These are phyloP conservation scores for Microcebus ravelobensis DNA, from an alignment of 2,113 vertebrate genomes.

Conservation along the genomic window DNA sequence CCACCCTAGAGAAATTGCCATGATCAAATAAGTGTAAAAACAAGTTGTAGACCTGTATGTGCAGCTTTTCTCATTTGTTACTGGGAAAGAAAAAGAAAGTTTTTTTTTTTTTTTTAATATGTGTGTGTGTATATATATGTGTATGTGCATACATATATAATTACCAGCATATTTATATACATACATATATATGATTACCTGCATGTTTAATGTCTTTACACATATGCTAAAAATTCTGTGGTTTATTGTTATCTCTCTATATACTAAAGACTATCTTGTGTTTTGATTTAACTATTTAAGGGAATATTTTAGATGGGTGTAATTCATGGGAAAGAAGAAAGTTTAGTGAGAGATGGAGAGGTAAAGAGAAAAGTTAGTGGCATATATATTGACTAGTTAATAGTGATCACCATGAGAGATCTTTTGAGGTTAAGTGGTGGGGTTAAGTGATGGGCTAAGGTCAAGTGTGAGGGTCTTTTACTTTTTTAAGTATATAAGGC, in stretches of 20 bases:
- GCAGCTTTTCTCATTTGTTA: background rate
- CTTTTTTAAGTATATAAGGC: background rate
- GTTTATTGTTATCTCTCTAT: background rate
- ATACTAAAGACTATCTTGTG: background rate
- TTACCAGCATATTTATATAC: background rate
- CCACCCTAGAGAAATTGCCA: background rate
- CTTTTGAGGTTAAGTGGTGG: background rate
- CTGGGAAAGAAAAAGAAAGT: background rate
- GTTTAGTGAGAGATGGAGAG: background rate
- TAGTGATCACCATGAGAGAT: background rate
- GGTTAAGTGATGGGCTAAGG: background rate
- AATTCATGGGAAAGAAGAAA: background rate
- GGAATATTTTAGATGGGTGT: background rate
- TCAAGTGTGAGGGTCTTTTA: background rate
- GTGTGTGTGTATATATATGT: background rate
- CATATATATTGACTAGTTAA: background rate
- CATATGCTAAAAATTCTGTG: background rate
- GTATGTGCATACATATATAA: background rate
- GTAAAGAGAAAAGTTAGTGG: background rate
- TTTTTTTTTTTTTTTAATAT: too few relatives aligned
- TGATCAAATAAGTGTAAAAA: background rate
- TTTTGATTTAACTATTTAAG: background rate
- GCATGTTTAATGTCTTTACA: background rate
- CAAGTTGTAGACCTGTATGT: background rate
- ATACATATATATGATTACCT: background rate